Evolutionary conservation across 2,113 vertebrate genomes (phyloP).

Genomic region (Limnothrissa miodon): DNA sequence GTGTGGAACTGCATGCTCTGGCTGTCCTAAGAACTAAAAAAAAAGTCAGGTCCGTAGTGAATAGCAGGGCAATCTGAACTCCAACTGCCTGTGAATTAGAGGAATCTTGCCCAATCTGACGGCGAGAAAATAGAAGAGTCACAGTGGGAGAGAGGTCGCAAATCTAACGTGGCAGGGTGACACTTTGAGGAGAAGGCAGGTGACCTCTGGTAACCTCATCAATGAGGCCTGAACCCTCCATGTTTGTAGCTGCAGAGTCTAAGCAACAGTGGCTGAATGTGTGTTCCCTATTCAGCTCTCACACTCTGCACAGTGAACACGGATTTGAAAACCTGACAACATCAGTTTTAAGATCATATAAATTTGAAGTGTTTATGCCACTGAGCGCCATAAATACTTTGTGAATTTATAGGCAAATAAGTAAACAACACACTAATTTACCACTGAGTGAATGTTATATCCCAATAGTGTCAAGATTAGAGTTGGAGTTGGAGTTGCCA

Average conservation of each 20-base stretch:
- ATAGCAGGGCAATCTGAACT: neutral
- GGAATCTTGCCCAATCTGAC: neutral
- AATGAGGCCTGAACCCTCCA: neutral
- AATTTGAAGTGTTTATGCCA: no score
- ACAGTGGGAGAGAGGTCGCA: neutral
- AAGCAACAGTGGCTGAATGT: no score
- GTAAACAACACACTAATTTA: neutral
- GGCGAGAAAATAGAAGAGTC: neutral
- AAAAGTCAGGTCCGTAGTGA: neutral
- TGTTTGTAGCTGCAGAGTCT: neutral
- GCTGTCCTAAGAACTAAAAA: neutral
- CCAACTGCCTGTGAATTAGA: neutral
- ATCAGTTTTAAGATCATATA: no score
- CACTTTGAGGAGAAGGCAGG: neutral
- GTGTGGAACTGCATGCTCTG: neutral
- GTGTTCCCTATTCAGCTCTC: neutral
- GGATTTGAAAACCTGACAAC: no score
- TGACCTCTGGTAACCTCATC: neutral
- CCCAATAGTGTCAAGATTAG: neutral
- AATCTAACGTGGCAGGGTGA: neutral
- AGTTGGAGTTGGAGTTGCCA: no score
- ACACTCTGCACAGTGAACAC: neutral
- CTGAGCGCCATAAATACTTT: no score
- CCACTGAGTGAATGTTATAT: neutral
- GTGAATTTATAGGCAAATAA: no score